Evolutionary conservation across 2,113 vertebrate genomes (phyloP).

Genomic region (Cyprinodon brontotheroides): DNA sequence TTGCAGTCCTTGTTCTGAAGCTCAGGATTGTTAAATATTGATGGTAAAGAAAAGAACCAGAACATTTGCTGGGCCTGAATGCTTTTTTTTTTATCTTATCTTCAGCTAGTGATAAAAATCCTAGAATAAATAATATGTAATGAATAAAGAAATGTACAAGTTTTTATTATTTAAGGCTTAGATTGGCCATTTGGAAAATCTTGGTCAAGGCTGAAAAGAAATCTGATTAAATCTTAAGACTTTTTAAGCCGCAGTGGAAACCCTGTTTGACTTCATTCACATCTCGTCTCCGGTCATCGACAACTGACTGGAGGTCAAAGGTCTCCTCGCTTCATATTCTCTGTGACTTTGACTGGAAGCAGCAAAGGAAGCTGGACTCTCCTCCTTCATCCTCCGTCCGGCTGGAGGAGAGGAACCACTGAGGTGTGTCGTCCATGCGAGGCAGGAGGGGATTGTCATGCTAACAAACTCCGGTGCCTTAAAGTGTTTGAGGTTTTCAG

Average conservation of each 20-base stretch:
- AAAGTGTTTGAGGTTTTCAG: conserved; percentile 8
- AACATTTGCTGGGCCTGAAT: too few species aligned
- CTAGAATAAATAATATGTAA: too few species aligned
- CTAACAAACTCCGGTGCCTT: conserved; percentile 33
- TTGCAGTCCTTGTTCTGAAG: too few species aligned
- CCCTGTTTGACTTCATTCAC: neutral
- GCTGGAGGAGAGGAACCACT: conserved; percentile 44
- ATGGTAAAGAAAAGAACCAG: too few species aligned
- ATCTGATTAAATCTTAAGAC: too few species aligned
- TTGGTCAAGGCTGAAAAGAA: too few species aligned
- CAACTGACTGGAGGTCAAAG: conserved; percentile 48
- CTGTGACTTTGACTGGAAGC: conserved; percentile 16
- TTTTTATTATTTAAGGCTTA: neutral
- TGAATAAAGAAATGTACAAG: neutral
- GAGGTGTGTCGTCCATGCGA: conserved; percentile 58
- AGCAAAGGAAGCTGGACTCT: conserved; percentile 8
- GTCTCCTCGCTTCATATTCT: conserved; percentile 24
- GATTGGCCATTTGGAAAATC: too few species aligned
- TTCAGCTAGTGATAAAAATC: too few species aligned
- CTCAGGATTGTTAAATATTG: too few species aligned
- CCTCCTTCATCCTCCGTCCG: conserved; percentile 14
- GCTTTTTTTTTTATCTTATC: too few species aligned
- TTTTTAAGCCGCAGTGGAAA: neutral
- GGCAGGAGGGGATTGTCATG: conserved; percentile 45
- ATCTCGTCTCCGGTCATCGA: neutral